Base-by-base conservation (phyloP, 2,888 invertebrate species). In the Euproctis similis region DNA sequence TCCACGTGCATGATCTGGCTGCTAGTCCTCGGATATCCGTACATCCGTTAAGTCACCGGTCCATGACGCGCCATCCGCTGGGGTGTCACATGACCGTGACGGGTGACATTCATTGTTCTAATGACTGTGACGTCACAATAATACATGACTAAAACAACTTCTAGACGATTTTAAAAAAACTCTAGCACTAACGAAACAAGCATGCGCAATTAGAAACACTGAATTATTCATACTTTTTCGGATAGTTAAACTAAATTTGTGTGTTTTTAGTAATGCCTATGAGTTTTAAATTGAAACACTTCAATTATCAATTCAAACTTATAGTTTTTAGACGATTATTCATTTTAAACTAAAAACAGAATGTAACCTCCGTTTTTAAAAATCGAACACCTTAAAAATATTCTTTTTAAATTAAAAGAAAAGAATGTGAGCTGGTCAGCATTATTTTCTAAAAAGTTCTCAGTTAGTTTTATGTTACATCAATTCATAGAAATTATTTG, bases 31-130 rank as follows among this genome's bases (percentile, higher is more conserved):
- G 74, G 71, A 80, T 66, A 72, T 77, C 78, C 82, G 76, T 64
- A 69, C 57, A 76, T 80, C 77, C 80, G 71, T 44, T 59, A 54
- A 23, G 42, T n/a, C 50, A 63, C 34, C 64, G 62, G 53, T 56
- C 73, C 81, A 72, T 80, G 82, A 80, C 82, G 67, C 41, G 45
- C 60, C 67, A 72, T 78, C 82, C 80, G 77, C 60, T 53, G 66
- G 67, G 65, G 50, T 50, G 63, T 57, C 62, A 57, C 60, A 60
- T 51, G 55, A 53, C 62, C 70, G 63, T 70, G 64, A 65, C 66
- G 60, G 32, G 39, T 39, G 38, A 34, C 41, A 40, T 44, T 34
- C 47, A 42, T 43, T 49, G 49, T 48, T 51, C 50, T 56, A 51
- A 56, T 60, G 54, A 38, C 28, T 28, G 42, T 64, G 60, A 67